phyloP scores from a whole-genome alignment of 2,888 invertebrate species.

The Himalopsyche kuldschensis region DNA sequence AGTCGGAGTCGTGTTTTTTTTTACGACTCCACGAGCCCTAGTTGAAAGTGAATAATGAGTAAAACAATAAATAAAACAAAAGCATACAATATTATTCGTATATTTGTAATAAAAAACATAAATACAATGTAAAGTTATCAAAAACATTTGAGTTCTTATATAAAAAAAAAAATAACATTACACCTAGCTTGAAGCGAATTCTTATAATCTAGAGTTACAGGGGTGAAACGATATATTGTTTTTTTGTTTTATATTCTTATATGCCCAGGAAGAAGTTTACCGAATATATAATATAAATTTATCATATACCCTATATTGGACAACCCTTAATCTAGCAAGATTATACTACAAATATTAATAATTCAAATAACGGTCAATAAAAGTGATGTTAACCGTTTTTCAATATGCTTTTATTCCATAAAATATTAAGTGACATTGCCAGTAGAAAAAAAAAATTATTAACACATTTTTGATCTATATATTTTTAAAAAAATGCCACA shows the following conservation, averaged over 20 bases:
- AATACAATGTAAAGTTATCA: background rate
- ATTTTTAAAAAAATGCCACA: too few relatives aligned
- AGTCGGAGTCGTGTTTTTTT: too few relatives aligned
- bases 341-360: background rate
- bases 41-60: too few relatives aligned
- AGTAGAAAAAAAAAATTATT: too few relatives aligned
- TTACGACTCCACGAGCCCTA: too few relatives aligned
- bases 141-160: background rate
- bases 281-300: too few relatives aligned
- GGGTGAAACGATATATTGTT: background rate
- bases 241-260: background rate
- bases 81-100: background rate
- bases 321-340: background rate
- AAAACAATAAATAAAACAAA: background rate
- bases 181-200: background rate
- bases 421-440: too few relatives aligned
- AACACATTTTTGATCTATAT: too few relatives aligned
- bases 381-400: too few relatives aligned
- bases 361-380: too few relatives aligned
- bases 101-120: constrained; percentile 1
- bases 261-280: too few relatives aligned
- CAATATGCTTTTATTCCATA: too few relatives aligned
- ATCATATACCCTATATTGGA: background rate
- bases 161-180: background rate
- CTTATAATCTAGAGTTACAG: background rate